These are phyloP conservation scores for Branchellion lobata DNA, from an alignment of 2,888 invertebrate genomes.

Conservation along the genomic window DNA sequence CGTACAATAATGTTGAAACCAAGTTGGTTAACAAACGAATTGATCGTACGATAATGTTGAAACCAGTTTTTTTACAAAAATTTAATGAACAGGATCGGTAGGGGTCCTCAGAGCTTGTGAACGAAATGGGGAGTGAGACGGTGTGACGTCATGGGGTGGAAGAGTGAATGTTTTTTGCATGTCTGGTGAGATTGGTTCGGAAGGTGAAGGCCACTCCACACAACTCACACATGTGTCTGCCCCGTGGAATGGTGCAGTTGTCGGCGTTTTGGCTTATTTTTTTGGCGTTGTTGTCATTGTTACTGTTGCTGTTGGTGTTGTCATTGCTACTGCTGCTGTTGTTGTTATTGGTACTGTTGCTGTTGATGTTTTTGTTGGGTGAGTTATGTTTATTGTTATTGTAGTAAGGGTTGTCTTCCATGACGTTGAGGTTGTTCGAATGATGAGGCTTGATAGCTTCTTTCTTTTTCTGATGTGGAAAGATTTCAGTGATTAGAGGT, in stretches of 20 bases:
- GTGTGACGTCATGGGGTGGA: not conserved
- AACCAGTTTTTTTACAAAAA: too few relatives aligned
- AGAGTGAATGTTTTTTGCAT: not conserved
- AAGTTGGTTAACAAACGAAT: too few relatives aligned
- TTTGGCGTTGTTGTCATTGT: not conserved
- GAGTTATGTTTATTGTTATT: not conserved
- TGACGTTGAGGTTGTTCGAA: not conserved
- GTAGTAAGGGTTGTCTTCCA: not conserved
- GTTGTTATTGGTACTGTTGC: not conserved
- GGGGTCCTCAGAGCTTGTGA: too few relatives aligned
- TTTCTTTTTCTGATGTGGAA: too few relatives aligned
- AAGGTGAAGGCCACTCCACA: slow-evolving; percentile 50
- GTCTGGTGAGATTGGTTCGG: slow-evolving; percentile 48
- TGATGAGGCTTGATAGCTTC: not conserved
- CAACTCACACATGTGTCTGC: slow-evolving; percentile 47
- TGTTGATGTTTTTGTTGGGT: not conserved
- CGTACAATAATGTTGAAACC: too few relatives aligned
- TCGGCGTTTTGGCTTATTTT: not conserved
- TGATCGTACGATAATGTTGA: too few relatives aligned
- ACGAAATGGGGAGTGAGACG: too few relatives aligned
- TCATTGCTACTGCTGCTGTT: not conserved
- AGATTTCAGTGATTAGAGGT: too few relatives aligned
- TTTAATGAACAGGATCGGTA: too few relatives aligned
- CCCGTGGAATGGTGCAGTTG: not conserved
- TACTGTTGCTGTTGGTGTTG: not conserved